Percentiles rank a stretch among this genome's conserved stretches.
Evolutionary conservation across 1,140 invertebrate genomes (phyloP).

Genomic region (Physella acuta): DNA sequence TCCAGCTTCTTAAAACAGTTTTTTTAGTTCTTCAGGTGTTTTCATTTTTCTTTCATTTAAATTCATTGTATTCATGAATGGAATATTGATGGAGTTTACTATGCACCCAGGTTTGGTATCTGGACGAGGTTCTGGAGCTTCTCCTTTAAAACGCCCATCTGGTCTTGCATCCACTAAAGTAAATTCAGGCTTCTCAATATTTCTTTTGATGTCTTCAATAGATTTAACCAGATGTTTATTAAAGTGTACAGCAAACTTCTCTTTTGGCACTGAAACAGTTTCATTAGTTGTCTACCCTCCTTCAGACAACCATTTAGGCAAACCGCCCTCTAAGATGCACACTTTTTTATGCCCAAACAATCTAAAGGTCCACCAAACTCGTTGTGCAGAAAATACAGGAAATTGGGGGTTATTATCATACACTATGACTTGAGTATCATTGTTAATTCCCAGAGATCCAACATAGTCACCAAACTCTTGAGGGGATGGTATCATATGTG

Average conservation of each 20-base stretch:
- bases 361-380: constrained; percentile 56
- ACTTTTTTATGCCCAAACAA: constrained; percentile 51
- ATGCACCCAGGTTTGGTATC: constrained; percentile 53
- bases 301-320: constrained; percentile 45
- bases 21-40: constrained; percentile 35
- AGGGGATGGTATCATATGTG: constrained; percentile 47
- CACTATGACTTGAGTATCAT: constrained; percentile 52
- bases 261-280: constrained; percentile 13
- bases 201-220: constrained; percentile 46
- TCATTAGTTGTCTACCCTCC: constrained; percentile 29
- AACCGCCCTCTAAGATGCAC: constrained; percentile 53
- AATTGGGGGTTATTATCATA: constrained; percentile 51
- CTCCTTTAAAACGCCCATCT: constrained; percentile 48
- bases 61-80: constrained; percentile 38
- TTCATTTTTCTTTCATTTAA: constrained; percentile 37
- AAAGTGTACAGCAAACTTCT: constrained; percentile 40
- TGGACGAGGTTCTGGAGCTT: constrained; percentile 49
- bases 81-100: constrained; percentile 42
- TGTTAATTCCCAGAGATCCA: constrained; percentile 50
- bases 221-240: constrained; percentile 39
- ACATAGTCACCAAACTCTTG: constrained; percentile 51
- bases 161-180: constrained; percentile 49
- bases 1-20: constrained; percentile 36
- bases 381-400: constrained; percentile 50
- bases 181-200: constrained; percentile 31